phyloP scores from a whole-genome alignment of 2,797 vertebrate species.

The Mus spretus region DNA sequence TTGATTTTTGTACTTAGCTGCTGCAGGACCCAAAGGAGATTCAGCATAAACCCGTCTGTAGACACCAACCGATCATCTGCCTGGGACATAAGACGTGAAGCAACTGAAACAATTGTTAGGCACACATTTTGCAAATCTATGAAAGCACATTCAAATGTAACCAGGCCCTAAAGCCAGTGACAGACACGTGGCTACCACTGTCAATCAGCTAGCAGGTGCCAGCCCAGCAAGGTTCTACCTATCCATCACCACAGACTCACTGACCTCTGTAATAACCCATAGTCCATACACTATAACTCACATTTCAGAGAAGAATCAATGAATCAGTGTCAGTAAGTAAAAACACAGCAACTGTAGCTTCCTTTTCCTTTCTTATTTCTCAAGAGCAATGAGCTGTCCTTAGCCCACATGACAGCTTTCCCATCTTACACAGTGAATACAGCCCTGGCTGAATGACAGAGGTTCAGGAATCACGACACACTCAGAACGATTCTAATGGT shows the following conservation, averaged over 20 bases:
- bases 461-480: accelerated
- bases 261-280: background rate
- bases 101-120: background rate
- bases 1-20: slow-evolving; percentile 99
- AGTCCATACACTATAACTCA: accelerated
- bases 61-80: slow-evolving; percentile 98
- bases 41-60: slow-evolving; percentile 99
- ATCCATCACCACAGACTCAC: background rate
- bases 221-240: background rate
- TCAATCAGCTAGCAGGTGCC: background rate
- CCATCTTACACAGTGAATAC: background rate
- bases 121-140: background rate
- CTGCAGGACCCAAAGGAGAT: slow-evolving; percentile 99
- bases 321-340: background rate
- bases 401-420: background rate
- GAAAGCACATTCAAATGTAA: background rate
- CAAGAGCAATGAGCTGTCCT: too few species aligned
- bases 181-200: accelerated
- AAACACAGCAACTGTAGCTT: background rate
- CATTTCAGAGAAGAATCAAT: background rate
- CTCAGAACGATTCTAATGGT: background rate
- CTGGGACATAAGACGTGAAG: slow-evolving; percentile 85
- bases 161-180: background rate
- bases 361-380: background rate
- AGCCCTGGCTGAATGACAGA: background rate